Evolutionary conservation across 2,113 vertebrate genomes (phyloP).

Genomic region (Thalassoma bifasciatum): DNA sequence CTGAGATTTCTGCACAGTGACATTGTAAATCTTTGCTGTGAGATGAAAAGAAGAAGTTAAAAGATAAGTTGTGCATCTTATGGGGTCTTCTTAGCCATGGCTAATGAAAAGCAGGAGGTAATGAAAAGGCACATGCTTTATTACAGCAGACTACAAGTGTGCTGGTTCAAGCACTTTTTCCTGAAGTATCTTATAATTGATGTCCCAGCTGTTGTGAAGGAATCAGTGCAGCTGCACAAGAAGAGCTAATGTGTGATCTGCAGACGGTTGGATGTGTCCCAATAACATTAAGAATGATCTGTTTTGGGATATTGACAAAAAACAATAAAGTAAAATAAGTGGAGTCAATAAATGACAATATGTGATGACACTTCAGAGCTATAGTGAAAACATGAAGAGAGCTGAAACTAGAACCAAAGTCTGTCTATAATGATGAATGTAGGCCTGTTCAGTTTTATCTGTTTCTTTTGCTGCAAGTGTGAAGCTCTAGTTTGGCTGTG

Average conservation of each 20-base stretch:
- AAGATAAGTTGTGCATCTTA: slow-evolving; percentile 12
- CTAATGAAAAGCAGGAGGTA: slow-evolving; percentile 15
- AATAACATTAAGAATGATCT: too few species aligned
- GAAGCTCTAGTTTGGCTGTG: neutral
- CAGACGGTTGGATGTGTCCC: neutral
- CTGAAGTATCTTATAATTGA: neutral
- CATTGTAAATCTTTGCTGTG: neutral
- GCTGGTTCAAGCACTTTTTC: slow-evolving; percentile 4
- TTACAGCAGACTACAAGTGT: slow-evolving; percentile 26
- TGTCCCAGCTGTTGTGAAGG: neutral
- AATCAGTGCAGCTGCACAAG: neutral
- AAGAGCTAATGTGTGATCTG: neutral
- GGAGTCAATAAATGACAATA: neutral
- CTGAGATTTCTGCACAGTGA: neutral
- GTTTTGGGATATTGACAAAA: too few species aligned
- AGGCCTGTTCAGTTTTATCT: neutral
- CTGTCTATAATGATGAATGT: neutral
- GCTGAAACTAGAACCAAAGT: neutral
- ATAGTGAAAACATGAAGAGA: neutral
- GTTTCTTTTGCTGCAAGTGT: neutral
- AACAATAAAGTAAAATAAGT: neutral
- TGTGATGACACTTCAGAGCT: neutral
- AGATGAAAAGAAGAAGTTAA: slow-evolving; percentile 33
- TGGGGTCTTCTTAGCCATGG: neutral
- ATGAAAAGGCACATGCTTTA: slow-evolving; percentile 35